Percentiles rank a stretch among this genome's conserved stretches.
Conservation (phyloP, 2,888 invertebrate species). For the Cheilosia impressa region DNA sequence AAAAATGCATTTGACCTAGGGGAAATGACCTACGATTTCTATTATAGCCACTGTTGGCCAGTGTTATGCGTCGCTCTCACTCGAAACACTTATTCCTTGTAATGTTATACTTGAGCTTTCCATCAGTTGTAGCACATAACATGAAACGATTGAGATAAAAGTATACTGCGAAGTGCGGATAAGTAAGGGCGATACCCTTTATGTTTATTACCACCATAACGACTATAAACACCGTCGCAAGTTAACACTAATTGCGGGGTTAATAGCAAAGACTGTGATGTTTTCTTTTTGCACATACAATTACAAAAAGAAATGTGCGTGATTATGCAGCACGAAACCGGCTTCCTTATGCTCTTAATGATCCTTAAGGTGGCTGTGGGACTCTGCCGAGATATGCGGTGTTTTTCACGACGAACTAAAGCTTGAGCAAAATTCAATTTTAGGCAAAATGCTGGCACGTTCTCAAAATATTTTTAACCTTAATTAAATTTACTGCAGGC, state of each 20-base stretch:
- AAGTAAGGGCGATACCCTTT: not conserved
- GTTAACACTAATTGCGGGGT: not conserved
- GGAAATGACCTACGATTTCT: not conserved
- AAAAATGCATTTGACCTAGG: too few species aligned
- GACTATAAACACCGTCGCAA: constrained; percentile 1
- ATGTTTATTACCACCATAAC: constrained; percentile 1
- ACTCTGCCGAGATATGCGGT: too few species aligned
- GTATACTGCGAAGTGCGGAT: not conserved
- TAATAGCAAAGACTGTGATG: not conserved
- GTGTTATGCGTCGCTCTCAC: not conserved
- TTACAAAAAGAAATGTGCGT: too few species aligned
- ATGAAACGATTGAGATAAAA: not conserved
- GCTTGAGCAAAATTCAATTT: too few species aligned
- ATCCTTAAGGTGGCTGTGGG: too few species aligned
- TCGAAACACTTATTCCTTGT: not conserved
- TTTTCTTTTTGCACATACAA: not conserved
- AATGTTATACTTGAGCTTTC: not conserved
- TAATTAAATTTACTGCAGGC: too few species aligned
- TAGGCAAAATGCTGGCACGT: too few species aligned
- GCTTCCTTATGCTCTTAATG: too few species aligned
- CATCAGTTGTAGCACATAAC: not conserved
- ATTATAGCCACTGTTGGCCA: not conserved
- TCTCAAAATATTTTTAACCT: too few species aligned
- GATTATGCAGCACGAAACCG: too few species aligned
- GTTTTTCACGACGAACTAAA: too few species aligned